These are phyloP conservation scores for Sapayoa aenigma DNA, from an alignment of 2,113 vertebrate species.

Conservation along the genomic window DNA sequence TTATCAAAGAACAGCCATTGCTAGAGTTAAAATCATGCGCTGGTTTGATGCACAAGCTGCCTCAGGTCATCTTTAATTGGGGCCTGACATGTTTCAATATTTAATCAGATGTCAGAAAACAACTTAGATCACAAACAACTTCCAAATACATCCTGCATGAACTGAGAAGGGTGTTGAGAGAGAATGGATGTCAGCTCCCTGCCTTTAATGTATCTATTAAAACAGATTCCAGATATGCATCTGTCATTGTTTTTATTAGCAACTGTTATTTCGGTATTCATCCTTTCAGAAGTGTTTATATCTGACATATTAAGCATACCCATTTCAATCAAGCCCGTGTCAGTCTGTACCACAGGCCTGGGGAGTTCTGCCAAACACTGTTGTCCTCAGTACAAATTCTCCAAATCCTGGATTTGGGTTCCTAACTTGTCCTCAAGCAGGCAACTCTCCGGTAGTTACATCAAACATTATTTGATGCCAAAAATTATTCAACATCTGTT, in stretches of 20 bases:
- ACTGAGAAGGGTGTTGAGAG: background rate
- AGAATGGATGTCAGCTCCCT: background rate
- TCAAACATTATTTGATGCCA: background rate
- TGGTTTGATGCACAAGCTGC: slow-evolving; percentile 13
- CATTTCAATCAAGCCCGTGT: background rate
- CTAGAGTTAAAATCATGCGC: background rate
- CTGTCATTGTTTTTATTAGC: background rate
- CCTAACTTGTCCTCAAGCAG: background rate
- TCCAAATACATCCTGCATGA: background rate
- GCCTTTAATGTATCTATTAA: background rate
- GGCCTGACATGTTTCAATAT: background rate
- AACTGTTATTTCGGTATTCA: background rate
- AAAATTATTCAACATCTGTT: background rate
- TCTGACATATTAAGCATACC: background rate
- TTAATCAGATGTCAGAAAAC: slow-evolving; percentile 22
- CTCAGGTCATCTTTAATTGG: slow-evolving; percentile 8
- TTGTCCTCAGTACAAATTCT: background rate
- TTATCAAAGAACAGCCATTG: background rate
- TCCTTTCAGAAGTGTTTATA: background rate
- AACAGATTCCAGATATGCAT: background rate
- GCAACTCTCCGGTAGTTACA: background rate
- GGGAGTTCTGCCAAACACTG: background rate
- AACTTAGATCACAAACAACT: background rate
- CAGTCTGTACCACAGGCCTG: background rate
- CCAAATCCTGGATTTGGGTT: background rate